phyloP scores from a whole-genome alignment of 2,888 invertebrate genomes.

The Reticulitermes lucifugus region DNA sequence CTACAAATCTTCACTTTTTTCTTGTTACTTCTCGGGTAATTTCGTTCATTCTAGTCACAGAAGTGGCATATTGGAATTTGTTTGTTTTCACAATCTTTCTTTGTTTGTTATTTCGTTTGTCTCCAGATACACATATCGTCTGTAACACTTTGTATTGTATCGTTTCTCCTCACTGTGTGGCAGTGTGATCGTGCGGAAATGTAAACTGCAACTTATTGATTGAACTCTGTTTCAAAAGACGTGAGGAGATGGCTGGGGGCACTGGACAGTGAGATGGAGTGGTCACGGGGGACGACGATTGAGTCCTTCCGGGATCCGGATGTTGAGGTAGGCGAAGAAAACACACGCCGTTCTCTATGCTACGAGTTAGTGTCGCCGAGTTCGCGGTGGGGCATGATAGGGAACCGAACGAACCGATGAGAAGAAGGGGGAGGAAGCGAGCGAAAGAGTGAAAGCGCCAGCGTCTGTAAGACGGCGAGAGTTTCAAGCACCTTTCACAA shows the following conservation, averaged over 20 bases:
- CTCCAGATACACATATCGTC: background rate
- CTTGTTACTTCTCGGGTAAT: background rate
- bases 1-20: background rate
- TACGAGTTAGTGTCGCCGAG: background rate
- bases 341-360: background rate
- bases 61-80: background rate
- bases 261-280: background rate
- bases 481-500: background rate
- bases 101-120: background rate
- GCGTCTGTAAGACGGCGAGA: background rate
- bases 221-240: conserved; percentile 2
- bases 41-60: background rate
- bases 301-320: background rate
- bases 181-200: background rate
- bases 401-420: background rate
- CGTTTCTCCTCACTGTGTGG: background rate
- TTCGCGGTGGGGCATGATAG: background rate
- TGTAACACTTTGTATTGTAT: background rate
- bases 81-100: background rate
- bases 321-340: background rate
- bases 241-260: background rate
- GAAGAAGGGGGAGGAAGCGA: background rate
- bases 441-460: background rate
- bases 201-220: conserved; percentile 2
- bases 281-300: background rate